Base-by-base conservation (phyloP, 2,888 invertebrate species). In the Microplitis manilae region DNA sequence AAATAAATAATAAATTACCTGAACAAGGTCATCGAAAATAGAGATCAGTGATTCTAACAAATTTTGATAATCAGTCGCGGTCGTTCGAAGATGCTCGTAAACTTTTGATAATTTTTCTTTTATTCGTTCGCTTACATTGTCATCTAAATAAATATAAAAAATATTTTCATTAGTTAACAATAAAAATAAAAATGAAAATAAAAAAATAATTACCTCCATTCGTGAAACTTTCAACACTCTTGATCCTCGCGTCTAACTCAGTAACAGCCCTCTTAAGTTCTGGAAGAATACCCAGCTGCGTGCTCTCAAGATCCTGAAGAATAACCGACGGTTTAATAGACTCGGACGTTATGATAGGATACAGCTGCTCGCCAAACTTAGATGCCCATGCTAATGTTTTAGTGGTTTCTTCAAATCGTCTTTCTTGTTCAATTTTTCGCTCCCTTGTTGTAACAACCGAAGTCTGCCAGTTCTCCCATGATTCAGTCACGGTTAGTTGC, bases 381-480 rank as follows among this genome's bases (percentile, higher is more conserved):
- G 93, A 92, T 82, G 93, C 93, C 92, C 93, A 93, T 82, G 92
- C 92, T 81, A 94, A 91, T 30, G 93, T 93, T 94, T 94, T 86
- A 6, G 85, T 86, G 76, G 87, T 88, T 79, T 89, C 88, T 81
- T 88, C 86, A 60, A 90, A 77, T 79, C 91, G 91, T 86, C 92
- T 91, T 87, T 93, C 93, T 76, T 85, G 86, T 76, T 89, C 87
- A 61, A 88, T 83, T 60, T 91, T 86, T 89, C 91, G 86, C 89
- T 91, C 86, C 88, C 90, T 83, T 87, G 90, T 74, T 59, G 85
- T 83, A 60, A 92, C 92, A 80, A 94, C 92, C 80, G 92, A 93
- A 78, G 92, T 93, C 85, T 94, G 93, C 93, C 94, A 94, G 86
- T 92, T 93, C 87, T 95, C 93, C 93, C 94, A 94, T 87, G 93